Conservation (phyloP, 1,140 invertebrate species). For the Ceratina japonica region DNA sequence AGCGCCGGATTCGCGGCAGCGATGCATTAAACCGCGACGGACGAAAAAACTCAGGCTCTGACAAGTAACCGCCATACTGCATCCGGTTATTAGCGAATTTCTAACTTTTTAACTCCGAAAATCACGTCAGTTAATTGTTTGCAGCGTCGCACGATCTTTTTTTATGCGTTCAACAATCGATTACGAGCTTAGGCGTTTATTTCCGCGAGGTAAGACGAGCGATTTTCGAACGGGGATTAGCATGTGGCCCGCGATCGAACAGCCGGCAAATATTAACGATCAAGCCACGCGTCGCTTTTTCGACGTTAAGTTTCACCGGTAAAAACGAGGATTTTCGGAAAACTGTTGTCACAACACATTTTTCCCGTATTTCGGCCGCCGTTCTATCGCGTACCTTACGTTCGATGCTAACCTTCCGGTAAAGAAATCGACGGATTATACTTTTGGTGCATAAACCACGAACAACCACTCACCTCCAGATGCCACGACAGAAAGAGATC, state of each 20-base stretch:
- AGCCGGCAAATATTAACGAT: conserved; percentile 61
- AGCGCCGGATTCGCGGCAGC: background rate
- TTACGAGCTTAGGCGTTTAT: background rate
- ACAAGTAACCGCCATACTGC: conserved; percentile 76
- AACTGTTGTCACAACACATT: conserved; percentile 70
- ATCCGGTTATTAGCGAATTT: conserved; percentile 67
- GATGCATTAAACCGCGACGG: conserved; percentile 28
- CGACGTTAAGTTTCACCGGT: conserved; percentile 23
- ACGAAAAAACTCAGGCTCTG: conserved; percentile 53
- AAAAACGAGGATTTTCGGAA: conserved; percentile 36
- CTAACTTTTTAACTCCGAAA: conserved; percentile 4
- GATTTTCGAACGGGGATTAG: conserved; percentile 20
- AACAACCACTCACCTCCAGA: conserved; percentile 80
- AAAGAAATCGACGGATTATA: conserved; percentile 70
- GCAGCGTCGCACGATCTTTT: background rate
- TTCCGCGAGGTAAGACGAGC: background rate
- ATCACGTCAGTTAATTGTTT: background rate
- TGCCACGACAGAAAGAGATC: conserved; percentile 82
- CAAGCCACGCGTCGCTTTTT: conserved; percentile 21
- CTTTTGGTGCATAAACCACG: conserved; percentile 52
- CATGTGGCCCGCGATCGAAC: conserved; percentile 39
- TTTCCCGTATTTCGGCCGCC: conserved; percentile 46
- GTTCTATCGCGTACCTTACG: conserved; percentile 71
- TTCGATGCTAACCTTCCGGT: conserved; percentile 64
- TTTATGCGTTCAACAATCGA: background rate